These are phyloP conservation scores for Crypturellus undulatus DNA, from an alignment of 2,113 vertebrate species.

Conservation along the genomic window DNA sequence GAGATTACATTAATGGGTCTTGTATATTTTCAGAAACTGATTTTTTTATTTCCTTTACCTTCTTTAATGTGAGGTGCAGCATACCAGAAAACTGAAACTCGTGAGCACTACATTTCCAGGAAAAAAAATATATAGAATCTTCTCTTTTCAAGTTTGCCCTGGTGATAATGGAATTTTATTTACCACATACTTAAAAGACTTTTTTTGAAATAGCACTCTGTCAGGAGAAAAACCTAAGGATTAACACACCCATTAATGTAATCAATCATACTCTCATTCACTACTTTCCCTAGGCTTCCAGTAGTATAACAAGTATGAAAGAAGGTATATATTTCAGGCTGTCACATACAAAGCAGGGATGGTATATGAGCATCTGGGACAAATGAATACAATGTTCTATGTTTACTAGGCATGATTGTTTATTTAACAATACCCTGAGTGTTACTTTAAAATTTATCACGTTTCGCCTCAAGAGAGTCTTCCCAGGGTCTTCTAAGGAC, in stretches of 20 bases:
- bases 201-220: not conserved
- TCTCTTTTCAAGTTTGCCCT: not conserved
- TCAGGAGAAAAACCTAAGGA: not conserved
- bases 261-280: not conserved
- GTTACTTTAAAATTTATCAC: not conserved
- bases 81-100: not conserved
- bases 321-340: not conserved
- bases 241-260: not conserved
- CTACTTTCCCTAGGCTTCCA: not conserved
- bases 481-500: not conserved
- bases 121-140: not conserved
- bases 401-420: not conserved
- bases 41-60: not conserved
- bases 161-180: not conserved
- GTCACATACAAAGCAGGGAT: not conserved
- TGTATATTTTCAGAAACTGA: not conserved
- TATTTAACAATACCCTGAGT: not conserved
- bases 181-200: not conserved
- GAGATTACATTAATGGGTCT: not conserved
- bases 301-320: not conserved
- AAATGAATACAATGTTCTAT: not conserved
- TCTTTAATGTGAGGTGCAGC: not conserved
- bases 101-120: not conserved
- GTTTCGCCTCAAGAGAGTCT: not conserved
- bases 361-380: not conserved